A percentile compares a stretch with the other conserved stretches of the same genome.
Conservation (phyloP, 2,113 vertebrate species). For the Empidonax alnorum region DNA sequence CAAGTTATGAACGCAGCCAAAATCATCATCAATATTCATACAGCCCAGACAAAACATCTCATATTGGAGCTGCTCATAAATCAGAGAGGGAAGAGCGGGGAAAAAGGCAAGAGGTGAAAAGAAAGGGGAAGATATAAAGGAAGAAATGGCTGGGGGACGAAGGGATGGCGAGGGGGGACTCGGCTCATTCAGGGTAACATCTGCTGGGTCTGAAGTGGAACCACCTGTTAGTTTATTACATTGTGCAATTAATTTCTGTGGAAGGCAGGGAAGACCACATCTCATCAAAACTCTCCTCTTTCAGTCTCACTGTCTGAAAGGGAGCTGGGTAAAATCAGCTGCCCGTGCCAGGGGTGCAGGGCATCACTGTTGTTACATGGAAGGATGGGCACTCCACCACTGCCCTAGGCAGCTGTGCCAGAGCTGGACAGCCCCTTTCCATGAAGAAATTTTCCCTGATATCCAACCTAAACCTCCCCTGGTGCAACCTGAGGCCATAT, state of each 20-base stretch:
- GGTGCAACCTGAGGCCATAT: background rate
- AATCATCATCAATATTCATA: constrained; percentile 76
- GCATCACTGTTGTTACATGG: background rate
- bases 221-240: constrained; percentile 83
- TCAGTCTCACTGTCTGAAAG: constrained; percentile 11
- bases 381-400: background rate
- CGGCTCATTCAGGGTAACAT: constrained; percentile 74
- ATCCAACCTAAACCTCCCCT: background rate
- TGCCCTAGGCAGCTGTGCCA: background rate
- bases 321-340: background rate
- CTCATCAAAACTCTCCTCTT: constrained; percentile 49
- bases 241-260: constrained; percentile 76
- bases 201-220: constrained; percentile 78
- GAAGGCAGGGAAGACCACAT: constrained; percentile 63
- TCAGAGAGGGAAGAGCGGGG: constrained; percentile 55
- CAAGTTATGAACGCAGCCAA: constrained; percentile 57
- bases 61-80: constrained; percentile 72
- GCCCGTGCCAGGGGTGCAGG: background rate
- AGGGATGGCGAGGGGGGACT: constrained; percentile 57
- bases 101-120: background rate
- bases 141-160: constrained; percentile 56
- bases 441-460: background rate
- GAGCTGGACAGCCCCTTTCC: background rate
- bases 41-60: constrained; percentile 65
- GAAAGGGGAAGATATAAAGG: constrained; percentile 64